Percentiles rank a stretch among this genome's conserved stretches.
These are phyloP conservation scores for Sclerodermus sp. DNA, from an alignment of 2,888 invertebrate genomes.

Conservation along the genomic window DNA sequence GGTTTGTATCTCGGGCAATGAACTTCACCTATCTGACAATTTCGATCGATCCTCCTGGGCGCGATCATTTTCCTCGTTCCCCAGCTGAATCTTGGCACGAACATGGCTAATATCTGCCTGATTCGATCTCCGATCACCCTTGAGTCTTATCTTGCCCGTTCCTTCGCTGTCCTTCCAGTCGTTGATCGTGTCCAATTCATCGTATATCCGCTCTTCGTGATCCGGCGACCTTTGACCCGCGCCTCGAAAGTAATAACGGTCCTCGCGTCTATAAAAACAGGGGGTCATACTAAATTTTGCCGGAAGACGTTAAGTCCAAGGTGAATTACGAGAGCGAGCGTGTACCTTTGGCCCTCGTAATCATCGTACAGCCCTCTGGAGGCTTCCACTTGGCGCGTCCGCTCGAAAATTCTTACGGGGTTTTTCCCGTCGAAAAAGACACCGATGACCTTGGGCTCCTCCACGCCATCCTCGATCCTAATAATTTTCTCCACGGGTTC, in stretches of 20 bases:
- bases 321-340: too few species aligned
- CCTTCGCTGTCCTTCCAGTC: constrained; percentile 25
- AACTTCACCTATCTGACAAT: too few species aligned
- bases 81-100: too few species aligned
- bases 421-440: constrained; percentile 14
- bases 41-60: too few species aligned
- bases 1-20: too few species aligned
- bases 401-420: constrained; percentile 12
- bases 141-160: constrained; percentile 18
- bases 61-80: too few species aligned
- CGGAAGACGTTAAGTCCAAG: not conserved
- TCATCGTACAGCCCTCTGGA: constrained; percentile 6
- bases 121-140: constrained; percentile 25
- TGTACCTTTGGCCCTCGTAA: constrained; percentile 10
- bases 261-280: constrained; percentile 3
- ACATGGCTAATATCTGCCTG: too few species aligned
- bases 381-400: not conserved
- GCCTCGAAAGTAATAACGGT: constrained; percentile 7
- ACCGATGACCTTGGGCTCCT: constrained; percentile 10
- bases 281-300: not conserved
- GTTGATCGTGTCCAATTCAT: constrained; percentile 24
- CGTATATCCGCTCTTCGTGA: constrained; percentile 16
- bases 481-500: constrained; percentile 16
- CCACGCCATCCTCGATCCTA: constrained; percentile 4
- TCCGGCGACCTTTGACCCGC: not conserved